Evolutionary conservation across 2,797 vertebrate genomes (phyloP).

Genomic region (Megalops cyprinoides): DNA sequence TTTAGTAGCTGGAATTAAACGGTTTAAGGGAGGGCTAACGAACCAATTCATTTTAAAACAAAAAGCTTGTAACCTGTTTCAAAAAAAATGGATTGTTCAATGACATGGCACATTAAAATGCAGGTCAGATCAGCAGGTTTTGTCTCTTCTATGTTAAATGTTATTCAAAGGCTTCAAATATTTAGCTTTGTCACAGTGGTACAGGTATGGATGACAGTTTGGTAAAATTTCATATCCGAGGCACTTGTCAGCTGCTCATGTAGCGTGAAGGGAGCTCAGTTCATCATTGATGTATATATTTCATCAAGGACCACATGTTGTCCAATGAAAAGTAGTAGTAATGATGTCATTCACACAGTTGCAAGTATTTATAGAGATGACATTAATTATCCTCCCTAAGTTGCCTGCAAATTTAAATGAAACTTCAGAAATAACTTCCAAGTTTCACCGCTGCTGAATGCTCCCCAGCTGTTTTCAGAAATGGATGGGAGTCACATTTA

Average conservation of each 20-base stretch:
- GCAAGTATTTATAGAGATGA: constrained; percentile 5
- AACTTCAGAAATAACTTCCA: constrained; percentile 2
- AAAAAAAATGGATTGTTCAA: background rate
- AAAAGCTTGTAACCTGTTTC: background rate
- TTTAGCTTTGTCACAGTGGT: constrained; percentile 68
- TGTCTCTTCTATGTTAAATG: constrained; percentile 51
- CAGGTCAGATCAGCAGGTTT: background rate
- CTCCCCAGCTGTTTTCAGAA: background rate
- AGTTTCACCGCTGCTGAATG: background rate
- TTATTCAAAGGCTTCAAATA: constrained; percentile 73
- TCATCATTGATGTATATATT: constrained; percentile 20
- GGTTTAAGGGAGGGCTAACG: background rate
- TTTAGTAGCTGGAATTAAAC: background rate
- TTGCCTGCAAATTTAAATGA: background rate
- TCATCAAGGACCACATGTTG: constrained; percentile 16
- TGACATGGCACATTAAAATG: constrained; percentile 2
- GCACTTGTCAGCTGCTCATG: constrained; percentile 45
- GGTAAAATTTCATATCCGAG: constrained; percentile 71
- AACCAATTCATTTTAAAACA: background rate
- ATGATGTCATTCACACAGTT: background rate
- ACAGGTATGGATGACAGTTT: constrained; percentile 66
- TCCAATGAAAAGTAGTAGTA: constrained; percentile 25
- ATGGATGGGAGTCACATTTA: background rate
- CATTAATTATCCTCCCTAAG: background rate
- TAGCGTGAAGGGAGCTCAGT: constrained; percentile 25